phyloP scores from a whole-genome alignment of 2,888 invertebrate species.

The Sylvicola cinctus region DNA sequence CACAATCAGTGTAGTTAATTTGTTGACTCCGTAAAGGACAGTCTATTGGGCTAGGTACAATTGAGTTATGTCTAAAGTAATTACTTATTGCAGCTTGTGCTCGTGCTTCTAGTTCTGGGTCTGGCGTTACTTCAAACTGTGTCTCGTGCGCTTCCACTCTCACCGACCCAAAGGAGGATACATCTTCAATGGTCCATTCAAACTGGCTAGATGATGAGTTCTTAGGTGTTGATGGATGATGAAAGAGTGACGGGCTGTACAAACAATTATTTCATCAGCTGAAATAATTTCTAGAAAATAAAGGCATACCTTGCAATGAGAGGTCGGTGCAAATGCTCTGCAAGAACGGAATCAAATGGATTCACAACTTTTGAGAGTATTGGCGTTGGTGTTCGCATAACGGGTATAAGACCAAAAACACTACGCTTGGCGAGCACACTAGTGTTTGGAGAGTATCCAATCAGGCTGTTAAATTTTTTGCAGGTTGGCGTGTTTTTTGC shows the following conservation, averaged over 20 bases:
- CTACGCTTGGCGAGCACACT: too few relatives aligned
- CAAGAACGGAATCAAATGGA: slow-evolving; percentile 38
- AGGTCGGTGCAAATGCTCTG: slow-evolving; percentile 37
- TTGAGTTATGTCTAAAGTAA: slow-evolving; percentile 18
- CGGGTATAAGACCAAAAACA: too few relatives aligned
- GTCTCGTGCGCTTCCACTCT: slow-evolving; percentile 34
- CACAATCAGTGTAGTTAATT: slow-evolving; percentile 10
- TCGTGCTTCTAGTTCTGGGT: slow-evolving; percentile 34
- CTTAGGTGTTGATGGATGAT: slow-evolving; percentile 17
- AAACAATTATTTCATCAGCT: slow-evolving; percentile 2
- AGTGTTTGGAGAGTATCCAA: too few relatives aligned
- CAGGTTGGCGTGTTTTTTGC: too few relatives aligned
- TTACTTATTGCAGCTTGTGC: slow-evolving; percentile 38
- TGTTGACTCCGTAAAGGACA: slow-evolving; percentile 20
- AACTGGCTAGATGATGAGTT: slow-evolving; percentile 28
- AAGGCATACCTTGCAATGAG: slow-evolving; percentile 39
- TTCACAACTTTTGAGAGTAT: slow-evolving; percentile 33
- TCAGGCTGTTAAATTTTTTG: too few relatives aligned
- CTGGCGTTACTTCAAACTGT: slow-evolving; percentile 29
- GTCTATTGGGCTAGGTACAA: slow-evolving; percentile 24
- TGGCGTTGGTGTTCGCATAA: slow-evolving; percentile 40
- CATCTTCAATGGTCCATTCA: slow-evolving; percentile 45
- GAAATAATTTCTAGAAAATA: slow-evolving; percentile 7
- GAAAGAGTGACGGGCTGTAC: slow-evolving; percentile 21
- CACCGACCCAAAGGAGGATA: slow-evolving; percentile 39